Evolutionary conservation across 2,113 vertebrate genomes (phyloP), one percentile per base, ranked within the genome.

Genomic region (Paraplagusia blochii): DNA sequence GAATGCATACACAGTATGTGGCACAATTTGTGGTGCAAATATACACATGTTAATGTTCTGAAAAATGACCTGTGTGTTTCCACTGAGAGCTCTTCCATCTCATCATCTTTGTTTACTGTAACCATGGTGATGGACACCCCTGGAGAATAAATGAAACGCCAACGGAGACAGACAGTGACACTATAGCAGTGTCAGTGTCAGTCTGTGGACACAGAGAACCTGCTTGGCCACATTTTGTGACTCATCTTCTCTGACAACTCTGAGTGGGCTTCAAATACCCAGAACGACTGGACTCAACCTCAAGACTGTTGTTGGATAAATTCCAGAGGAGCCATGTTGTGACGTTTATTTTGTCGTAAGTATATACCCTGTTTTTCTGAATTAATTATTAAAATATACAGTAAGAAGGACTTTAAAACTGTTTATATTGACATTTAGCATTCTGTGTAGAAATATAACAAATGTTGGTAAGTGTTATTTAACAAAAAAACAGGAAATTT

Each of bases 341-440:
- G 89, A 90, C 67, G 52, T 0, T 7, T 90, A 22, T 57, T 85
- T 46, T 80, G 79, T 45, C 80, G 88, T 89, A 58, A 85, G 84
- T 56, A 43, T 34, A 38, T 3, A 45, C 48, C 14, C 7, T 13
- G 54, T 54, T 52, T 58, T 14, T 8, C 3, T 1, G 9, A 15
- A 2, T 29, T 29, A 2, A 29, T 29, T 29, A 29, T 29, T 29
- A 29, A 29, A 29, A 29, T 6, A 29, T 29, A 29, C 22, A 29
- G 22, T 29, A 29, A 29, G 22, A 29, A 6, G 3, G 2, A 29
- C 6, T 29, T 29, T 29, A 29, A 29, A 29, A 29, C 22, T 4
- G 6, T 29, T 29, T 29, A 4, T 29, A 29, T 4, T 29, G 22
- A 29, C 22, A 29, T 29, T 29, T 29, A 29, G 22, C 6, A 29